Evolutionary conservation across 30 jellyfish, hydroid and myxozoan species (phyloP), one percentile per base, ranked within the genome.

Genomic region (Pelagia noctiluca): DNA sequence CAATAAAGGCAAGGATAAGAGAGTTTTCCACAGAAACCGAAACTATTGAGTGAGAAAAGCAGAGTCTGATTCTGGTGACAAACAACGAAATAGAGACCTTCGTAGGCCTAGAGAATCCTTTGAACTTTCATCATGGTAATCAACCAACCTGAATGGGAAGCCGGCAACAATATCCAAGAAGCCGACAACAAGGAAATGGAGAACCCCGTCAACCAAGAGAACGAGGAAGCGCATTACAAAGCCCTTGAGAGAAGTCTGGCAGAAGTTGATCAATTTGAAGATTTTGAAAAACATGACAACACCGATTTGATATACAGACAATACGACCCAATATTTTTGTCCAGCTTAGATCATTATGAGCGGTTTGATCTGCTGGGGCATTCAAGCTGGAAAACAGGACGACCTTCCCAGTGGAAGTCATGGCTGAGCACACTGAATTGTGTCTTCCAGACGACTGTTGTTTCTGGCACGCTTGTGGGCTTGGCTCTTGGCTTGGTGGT

Each of bases 281-380:
- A 82, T 36, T 82, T 82, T 30, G 92, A 82, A 53, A 82, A 53
- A 28, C 74, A 42, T 24, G 85, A 69, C 47, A 52, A 31, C 34
- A 36, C 74, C n/a, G 92, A 82, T 70, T 46, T 82, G 63, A 34
- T 82, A 32, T 82, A 82, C 63, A 75, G 92, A n/a, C 85, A 82
- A 60, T 82, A 82, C 61, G 92, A 82, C 35, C 92, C 92, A 0
- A 29, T 82, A 0, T 22, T 68, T 31, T 80, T 82, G 13, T 3
- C 84, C 13, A 76, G 62, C 50, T 63, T 65, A 16, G 11, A 74
- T 16, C 69, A 82, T 16, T 82, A 82, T 62, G 84, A 69, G 35
- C 38, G 92, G 46, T 82, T 82, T 35, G 92, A 82, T 42, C 69
- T 80, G 71, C 80, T 82, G 19, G 92, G 92, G 67, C 84, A 69